Evolutionary conservation across 2,113 vertebrate genomes (phyloP).

Genomic region (Larimichthys polyactis): DNA sequence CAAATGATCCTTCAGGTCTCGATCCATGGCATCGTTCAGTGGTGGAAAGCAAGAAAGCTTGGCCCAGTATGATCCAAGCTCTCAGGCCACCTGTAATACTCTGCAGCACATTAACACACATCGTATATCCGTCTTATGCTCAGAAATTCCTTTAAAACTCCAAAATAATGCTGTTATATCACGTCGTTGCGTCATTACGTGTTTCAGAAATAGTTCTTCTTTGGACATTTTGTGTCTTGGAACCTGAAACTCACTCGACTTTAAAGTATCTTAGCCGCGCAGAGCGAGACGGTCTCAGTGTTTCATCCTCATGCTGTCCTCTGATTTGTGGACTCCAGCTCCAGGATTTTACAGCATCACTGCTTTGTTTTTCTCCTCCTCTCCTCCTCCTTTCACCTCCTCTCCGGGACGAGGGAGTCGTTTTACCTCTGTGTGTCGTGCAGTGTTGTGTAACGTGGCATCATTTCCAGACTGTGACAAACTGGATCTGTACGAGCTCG

Average conservation of each 20-base stretch:
- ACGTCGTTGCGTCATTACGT: no score
- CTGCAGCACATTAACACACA: no score
- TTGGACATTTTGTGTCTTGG: neutral
- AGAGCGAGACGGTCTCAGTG: neutral
- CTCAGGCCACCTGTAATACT: no score
- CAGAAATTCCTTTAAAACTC: no score
- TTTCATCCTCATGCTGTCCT: neutral
- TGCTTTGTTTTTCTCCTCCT: neutral
- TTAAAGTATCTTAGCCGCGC: neutral
- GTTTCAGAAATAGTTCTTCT: no score
- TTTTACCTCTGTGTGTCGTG: slow-evolving; percentile 1
- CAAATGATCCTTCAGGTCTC: no score
- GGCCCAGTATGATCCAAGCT: no score
- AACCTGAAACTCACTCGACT: neutral
- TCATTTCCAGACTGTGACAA: slow-evolving; percentile 17
- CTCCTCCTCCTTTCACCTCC: neutral
- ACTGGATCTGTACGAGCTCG: slow-evolving; percentile 17
- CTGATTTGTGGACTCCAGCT: neutral
- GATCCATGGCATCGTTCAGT: no score
- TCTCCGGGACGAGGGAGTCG: neutral
- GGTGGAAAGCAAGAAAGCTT: no score
- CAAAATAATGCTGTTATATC: no score
- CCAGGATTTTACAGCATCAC: neutral
- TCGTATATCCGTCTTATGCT: no score
- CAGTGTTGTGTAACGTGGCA: neutral